These are phyloP conservation scores for Microcaecilia unicolor DNA, from an alignment of 2,797 vertebrate genomes.

Conservation along the genomic window DNA sequence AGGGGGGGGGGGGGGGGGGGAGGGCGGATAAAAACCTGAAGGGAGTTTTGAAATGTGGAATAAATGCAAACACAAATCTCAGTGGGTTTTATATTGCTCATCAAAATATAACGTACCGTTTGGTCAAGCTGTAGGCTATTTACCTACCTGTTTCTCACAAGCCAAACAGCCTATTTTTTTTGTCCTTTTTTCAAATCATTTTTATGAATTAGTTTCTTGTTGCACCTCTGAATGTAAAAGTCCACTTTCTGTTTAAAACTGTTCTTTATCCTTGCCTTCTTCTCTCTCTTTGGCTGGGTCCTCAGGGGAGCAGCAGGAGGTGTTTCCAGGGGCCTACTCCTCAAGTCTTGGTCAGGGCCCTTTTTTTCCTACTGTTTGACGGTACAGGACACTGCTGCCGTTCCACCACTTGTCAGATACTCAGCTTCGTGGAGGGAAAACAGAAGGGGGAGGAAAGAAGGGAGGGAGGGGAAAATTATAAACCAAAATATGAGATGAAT, in stretches of 20 bases:
- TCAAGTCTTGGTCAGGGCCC: slow-evolving; percentile 27
- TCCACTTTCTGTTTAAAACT: slow-evolving; percentile 14
- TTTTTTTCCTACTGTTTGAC: slow-evolving; percentile 34
- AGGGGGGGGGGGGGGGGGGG: no score
- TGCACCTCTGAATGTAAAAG: not conserved
- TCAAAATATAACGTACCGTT: no score
- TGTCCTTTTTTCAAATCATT: slow-evolving; percentile 9
- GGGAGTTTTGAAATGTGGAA: no score
- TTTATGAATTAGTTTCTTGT: slow-evolving; percentile 2
- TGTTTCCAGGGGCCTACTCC: no score
- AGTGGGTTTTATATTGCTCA: no score
- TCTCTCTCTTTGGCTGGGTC: slow-evolving; percentile 21
- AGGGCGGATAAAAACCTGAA: no score
- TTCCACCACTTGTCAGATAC: slow-evolving; percentile 39
- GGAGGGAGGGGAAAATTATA: slow-evolving; percentile 42
- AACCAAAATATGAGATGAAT: no score
- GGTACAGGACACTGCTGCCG: slow-evolving; percentile 5
- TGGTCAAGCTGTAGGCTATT: no score
- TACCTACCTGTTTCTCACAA: no score
- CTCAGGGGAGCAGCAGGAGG: no score
- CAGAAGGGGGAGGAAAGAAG: slow-evolving; percentile 55
- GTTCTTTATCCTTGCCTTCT: slow-evolving; percentile 15
- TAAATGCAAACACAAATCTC: no score
- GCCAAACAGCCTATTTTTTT: slow-evolving; percentile 20
- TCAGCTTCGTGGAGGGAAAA: slow-evolving; percentile 69